These are phyloP conservation scores for Ornithoptera alexandrae DNA, from an alignment of 2,888 invertebrate species.

Conservation along the genomic window DNA sequence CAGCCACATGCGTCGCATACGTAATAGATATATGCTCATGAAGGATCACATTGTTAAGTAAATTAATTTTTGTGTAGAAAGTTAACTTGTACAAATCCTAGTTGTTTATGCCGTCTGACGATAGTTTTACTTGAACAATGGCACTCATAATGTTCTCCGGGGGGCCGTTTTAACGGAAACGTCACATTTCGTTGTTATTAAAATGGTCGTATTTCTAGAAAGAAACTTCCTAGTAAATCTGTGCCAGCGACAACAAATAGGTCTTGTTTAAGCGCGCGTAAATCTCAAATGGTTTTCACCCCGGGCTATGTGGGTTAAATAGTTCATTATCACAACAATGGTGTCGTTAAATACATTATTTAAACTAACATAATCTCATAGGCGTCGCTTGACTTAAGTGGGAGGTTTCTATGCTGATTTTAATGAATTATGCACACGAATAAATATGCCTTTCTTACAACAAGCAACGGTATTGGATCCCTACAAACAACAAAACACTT, in stretches of 20 bases:
- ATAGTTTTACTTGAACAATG: conserved; percentile 26
- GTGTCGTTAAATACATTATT: conserved; percentile 64
- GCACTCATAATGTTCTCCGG: conserved; percentile 35
- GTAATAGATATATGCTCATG: background rate
- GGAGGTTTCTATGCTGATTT: conserved; percentile 38
- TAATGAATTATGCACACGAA: conserved; percentile 36
- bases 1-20: conserved; percentile 8
- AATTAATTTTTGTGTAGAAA: conserved; percentile 25
- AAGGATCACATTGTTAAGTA: conserved; percentile 12
- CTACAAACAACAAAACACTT: conserved; percentile 5
- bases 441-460: conserved; percentile 18
- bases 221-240: conserved; percentile 45
- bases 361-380: conserved; percentile 42
- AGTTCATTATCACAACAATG: conserved; percentile 70
- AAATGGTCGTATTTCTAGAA: conserved; percentile 44
- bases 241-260: conserved; percentile 41
- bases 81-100: conserved; percentile 33
- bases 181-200: conserved; percentile 37
- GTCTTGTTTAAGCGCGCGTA: conserved; percentile 47
- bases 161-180: conserved; percentile 42
- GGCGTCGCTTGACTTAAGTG: conserved; percentile 39
- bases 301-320: conserved; percentile 59
- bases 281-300: conserved; percentile 54
- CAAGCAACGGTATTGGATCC: conserved; percentile 12
- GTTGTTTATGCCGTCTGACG: conserved; percentile 31